Percentiles rank a stretch among this genome's conserved stretches.
These are phyloP conservation scores for Parotia lawesii DNA, from an alignment of 2,113 vertebrate genomes.

Conservation along the genomic window DNA sequence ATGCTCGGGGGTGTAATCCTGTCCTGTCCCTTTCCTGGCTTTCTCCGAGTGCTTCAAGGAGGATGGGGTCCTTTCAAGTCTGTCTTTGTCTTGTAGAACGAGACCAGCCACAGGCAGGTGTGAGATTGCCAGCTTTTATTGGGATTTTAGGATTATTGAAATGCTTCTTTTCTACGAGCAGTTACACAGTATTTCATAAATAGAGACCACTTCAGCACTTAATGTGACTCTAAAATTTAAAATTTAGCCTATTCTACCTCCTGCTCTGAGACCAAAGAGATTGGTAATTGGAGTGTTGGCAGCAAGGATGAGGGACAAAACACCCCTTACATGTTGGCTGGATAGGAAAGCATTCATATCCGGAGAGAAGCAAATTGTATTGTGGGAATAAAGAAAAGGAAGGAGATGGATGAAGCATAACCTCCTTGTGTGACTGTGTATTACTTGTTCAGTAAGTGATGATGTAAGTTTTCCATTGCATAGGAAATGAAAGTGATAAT, in stretches of 20 bases:
- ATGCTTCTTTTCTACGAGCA: neutral
- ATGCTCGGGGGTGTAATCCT: neutral
- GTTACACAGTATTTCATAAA: neutral
- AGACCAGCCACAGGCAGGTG: neutral
- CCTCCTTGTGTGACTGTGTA: neutral
- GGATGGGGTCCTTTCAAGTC: neutral
- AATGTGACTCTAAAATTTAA: neutral
- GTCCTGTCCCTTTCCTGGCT: neutral
- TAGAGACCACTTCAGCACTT: neutral
- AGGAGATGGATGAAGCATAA: constrained; percentile 25
- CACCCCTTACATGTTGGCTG: neutral
- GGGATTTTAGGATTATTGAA: neutral
- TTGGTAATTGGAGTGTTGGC: neutral
- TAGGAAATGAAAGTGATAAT: neutral
- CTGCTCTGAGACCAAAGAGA: neutral
- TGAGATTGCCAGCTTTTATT: neutral
- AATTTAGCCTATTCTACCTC: neutral
- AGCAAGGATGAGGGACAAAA: neutral
- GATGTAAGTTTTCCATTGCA: neutral
- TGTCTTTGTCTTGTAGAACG: neutral
- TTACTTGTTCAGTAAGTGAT: neutral
- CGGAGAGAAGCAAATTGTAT: neutral
- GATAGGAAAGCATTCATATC: constrained; percentile 39
- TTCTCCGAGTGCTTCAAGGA: neutral
- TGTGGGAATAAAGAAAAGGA: constrained; percentile 58